Percentiles rank a stretch among this genome's conserved stretches.
Conservation (phyloP, 2,113 vertebrate genomes). For the Lasiurus borealis region DNA sequence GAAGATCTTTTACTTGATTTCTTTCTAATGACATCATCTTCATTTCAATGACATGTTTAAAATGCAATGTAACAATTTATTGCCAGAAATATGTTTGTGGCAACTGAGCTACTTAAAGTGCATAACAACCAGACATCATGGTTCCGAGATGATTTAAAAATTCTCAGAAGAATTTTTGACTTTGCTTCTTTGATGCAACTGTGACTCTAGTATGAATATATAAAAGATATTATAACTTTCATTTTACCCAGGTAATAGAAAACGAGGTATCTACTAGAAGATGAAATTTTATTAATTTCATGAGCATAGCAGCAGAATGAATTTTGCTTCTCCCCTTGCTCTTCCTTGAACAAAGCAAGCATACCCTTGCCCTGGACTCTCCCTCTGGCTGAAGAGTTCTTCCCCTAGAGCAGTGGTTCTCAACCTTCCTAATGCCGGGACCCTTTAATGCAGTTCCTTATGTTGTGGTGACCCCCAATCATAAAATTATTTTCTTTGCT, state of each 20-base stretch:
- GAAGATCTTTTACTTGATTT: slow-evolving; percentile 27
- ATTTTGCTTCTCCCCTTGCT: background rate
- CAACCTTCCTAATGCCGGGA: no score
- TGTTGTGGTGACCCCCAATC: no score
- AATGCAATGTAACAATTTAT: background rate
- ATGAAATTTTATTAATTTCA: background rate
- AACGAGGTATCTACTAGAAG: background rate
- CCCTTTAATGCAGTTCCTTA: no score
- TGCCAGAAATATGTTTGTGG: background rate
- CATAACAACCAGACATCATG: background rate
- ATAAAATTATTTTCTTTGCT: no score
- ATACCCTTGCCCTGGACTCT: background rate
- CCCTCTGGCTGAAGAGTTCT: background rate
- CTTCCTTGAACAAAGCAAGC: background rate
- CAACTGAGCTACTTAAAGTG: background rate
- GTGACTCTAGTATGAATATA: background rate
- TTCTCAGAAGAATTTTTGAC: slow-evolving; percentile 30
- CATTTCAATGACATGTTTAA: background rate
- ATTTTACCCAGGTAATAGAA: background rate
- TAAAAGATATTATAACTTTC: background rate
- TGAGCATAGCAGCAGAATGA: background rate
- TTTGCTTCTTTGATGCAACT: slow-evolving; percentile 11
- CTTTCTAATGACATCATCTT: slow-evolving; percentile 20
- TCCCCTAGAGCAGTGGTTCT: no score
- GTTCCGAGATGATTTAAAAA: slow-evolving; percentile 13